Percentiles rank a stretch among this genome's conserved stretches.
These are phyloP conservation scores for Clupea harengus DNA, from an alignment of 2,113 vertebrate genomes.

Conservation along the genomic window DNA sequence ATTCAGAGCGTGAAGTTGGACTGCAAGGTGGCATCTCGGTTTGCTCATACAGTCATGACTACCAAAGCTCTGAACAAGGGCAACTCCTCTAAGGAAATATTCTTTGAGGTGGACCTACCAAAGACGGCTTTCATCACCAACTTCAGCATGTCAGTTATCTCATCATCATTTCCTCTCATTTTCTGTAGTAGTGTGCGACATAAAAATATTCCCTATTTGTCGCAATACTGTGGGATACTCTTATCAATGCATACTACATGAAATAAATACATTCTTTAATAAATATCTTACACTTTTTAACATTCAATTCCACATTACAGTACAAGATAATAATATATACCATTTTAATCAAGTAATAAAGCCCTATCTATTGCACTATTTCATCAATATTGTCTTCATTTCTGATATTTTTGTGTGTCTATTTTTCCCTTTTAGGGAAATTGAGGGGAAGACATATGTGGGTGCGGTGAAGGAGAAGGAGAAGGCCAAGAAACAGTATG, in stretches of 20 bases:
- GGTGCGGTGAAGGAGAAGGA: conserved; percentile 89
- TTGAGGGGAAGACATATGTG: conserved; percentile 76
- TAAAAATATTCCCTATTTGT: not conserved
- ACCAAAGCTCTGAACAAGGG: conserved; percentile 83
- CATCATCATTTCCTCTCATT: not conserved
- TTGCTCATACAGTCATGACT: conserved; percentile 87
- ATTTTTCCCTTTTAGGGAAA: conserved; percentile 69
- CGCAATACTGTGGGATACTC: not conserved
- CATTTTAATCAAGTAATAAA: not conserved
- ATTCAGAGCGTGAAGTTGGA: conserved; percentile 78
- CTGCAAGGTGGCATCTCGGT: conserved; percentile 83
- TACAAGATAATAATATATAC: no score
- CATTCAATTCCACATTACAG: no score
- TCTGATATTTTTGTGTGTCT: conserved; percentile 13
- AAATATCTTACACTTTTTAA: no score
- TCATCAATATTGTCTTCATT: not conserved
- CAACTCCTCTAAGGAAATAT: conserved; percentile 76
- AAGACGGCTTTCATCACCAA: conserved; percentile 94
- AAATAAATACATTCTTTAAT: no score
- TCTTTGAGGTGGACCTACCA: conserved; percentile 88
- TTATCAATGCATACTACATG: no score
- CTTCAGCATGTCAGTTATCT: conserved; percentile 86
- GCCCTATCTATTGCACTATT: not conserved
- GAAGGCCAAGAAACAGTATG: conserved; percentile 84
- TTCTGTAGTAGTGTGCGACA: not conserved